Base-by-base conservation (phyloP, 1,140 invertebrate species). In the Homalodisca vitripennis region DNA sequence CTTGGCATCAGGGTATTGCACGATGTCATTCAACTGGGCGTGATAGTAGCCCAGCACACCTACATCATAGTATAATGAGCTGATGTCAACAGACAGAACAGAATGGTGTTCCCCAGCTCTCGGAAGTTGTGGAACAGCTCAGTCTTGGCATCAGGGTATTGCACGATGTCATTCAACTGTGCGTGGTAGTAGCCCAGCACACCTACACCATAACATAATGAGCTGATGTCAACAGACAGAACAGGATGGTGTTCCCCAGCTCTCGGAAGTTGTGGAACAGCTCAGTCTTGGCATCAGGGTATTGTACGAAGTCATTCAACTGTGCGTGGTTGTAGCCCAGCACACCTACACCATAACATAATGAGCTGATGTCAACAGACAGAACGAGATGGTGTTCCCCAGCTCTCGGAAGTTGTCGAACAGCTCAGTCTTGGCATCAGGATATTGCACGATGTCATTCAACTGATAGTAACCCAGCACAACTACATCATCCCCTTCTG, bases 51-150 rank as follows among this genome's bases (percentile, higher is more conserved):
- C 93, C 1, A 99, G 82, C 2, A 98, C 94, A 73, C 94, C 93
- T 84, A 17, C 34, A n/a, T n/a, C n/a, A n/a, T n/a, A n/a, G n/a
- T n/a, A n/a, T n/a, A n/a, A n/a, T n/a, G n/a, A n/a, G n/a, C n/a
- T n/a, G n/a, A n/a, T n/a, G n/a, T 92, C 1, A 98, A 82, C 74
- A 99, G 84, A 78, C 95, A 98, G 83, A 99, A 98, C 2, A 99
- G 83, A 64, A 99, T 92, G 17, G 94, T 97, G 80, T 99, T 99
- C 22, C 98, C 98, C 67, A 97, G 89, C 82, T 98, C 96, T 6
- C 96, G 83, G 80, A 98, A 98, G 75, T 93, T 94, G 81, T 99
- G 97, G 80, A 98, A 98, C 55, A 99, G 84, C 81, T 98, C 96
- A 1, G 97, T 98, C 77, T 95, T 89, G 0, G 98, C 92, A 80